Conservation (phyloP, 2,888 invertebrate genomes). For the Biston betularia region DNA sequence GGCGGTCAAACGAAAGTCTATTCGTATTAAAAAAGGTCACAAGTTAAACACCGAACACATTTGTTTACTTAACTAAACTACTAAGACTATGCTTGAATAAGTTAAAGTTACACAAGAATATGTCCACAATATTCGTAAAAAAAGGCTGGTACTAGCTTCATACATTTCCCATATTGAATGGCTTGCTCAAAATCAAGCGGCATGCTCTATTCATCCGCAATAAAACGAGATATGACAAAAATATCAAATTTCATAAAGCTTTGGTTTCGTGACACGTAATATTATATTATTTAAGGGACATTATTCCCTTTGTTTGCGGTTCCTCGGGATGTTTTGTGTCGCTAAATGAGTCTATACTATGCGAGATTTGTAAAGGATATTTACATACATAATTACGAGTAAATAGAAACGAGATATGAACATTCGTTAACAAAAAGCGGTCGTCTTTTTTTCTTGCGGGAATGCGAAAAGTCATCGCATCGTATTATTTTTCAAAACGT, state of each 20-base stretch:
- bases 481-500: too few relatives aligned
- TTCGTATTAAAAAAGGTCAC: too few relatives aligned
- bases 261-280: conserved; percentile 83
- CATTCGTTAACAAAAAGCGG: too few relatives aligned
- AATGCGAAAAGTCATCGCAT: too few relatives aligned
- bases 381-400: not conserved
- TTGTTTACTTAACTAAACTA: not conserved
- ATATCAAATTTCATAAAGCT: conserved; percentile 86
- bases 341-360: conserved; percentile 61
- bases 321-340: conserved; percentile 64
- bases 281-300: conserved; percentile 83
- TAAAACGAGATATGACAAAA: conserved; percentile 86
- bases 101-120: not conserved
- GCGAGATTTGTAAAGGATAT: conserved; percentile 44
- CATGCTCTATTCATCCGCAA: conserved; percentile 78
- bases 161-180: conserved; percentile 71
- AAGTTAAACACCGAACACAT: too few relatives aligned
- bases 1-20: too few relatives aligned
- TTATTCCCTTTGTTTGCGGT: conserved; percentile 78
- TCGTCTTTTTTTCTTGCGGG: too few relatives aligned
- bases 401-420: not conserved
- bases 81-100: too few relatives aligned
- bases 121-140: not conserved
- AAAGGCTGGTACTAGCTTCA: conserved; percentile 44
- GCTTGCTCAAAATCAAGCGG: conserved; percentile 64